These are phyloP conservation scores for Ichneumoninae sp. DNA, from an alignment of 2,888 invertebrate species.

Conservation along the genomic window DNA sequence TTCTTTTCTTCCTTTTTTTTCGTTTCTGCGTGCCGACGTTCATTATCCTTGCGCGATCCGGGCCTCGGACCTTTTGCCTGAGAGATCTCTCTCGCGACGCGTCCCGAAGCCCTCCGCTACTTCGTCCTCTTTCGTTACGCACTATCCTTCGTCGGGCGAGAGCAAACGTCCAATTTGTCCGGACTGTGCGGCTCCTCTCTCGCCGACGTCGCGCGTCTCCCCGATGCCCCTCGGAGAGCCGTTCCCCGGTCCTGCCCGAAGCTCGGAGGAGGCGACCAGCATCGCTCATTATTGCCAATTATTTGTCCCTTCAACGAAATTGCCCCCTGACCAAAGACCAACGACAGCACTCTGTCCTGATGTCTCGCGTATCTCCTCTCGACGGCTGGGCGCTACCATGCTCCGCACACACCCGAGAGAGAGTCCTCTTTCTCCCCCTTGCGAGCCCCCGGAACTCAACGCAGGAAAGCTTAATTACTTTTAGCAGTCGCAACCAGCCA, in stretches of 20 bases:
- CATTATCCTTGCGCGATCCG: constrained; percentile 65
- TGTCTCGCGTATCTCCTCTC: constrained; percentile 33
- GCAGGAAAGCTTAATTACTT: constrained; percentile 70
- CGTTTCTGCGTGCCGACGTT: constrained; percentile 52
- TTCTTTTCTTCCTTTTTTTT: no score
- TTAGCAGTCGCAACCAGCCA: constrained; percentile 42
- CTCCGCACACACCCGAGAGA: constrained; percentile 45
- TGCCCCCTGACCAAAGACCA: constrained; percentile 63
- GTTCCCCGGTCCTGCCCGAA: constrained; percentile 18
- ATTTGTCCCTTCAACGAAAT: constrained; percentile 72
- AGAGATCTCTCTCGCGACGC: constrained; percentile 60
- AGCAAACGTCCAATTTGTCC: constrained; percentile 70
- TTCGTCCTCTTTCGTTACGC: constrained; percentile 64
- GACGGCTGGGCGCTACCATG: constrained; percentile 38
- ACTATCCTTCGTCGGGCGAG: constrained; percentile 51
- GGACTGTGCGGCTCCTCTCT: constrained; percentile 33
- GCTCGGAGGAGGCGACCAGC: constrained; percentile 54
- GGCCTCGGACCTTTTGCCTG: constrained; percentile 33
- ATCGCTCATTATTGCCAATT: constrained; percentile 75
- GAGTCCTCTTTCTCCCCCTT: constrained; percentile 2
- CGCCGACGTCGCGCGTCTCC: constrained; percentile 32
- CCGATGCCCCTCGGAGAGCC: constrained; percentile 13
- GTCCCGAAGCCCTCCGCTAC: constrained; percentile 20
- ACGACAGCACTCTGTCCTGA: constrained; percentile 42
- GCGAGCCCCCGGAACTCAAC: constrained; percentile 29